Evolutionary conservation across 2,113 vertebrate genomes (phyloP).

Genomic region (Salminus brasiliensis): DNA sequence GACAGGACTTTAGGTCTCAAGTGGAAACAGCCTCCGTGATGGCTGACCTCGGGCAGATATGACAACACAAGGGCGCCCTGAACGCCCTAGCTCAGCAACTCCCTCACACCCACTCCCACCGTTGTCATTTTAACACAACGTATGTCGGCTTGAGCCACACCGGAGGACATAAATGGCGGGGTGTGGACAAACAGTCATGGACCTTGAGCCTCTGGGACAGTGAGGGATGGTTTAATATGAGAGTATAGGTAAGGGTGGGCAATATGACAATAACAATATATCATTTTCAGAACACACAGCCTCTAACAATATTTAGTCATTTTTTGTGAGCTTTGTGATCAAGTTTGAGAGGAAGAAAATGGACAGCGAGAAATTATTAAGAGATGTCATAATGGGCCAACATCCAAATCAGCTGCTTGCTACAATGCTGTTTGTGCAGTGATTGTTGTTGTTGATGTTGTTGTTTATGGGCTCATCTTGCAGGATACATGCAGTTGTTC

Average conservation of each 20-base stretch:
- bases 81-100: background rate
- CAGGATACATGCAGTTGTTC: no score
- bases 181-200: background rate
- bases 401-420: no score
- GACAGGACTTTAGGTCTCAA: slow-evolving; percentile 46
- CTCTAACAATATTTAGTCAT: background rate
- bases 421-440: no score
- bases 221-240: background rate
- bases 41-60: slow-evolving; percentile 16
- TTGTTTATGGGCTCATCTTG: no score
- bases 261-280: no score
- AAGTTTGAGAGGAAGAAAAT: no score
- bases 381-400: no score
- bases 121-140: background rate
- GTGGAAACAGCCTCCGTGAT: slow-evolving; percentile 16
- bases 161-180: background rate
- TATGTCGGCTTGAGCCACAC: background rate
- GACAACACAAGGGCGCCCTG: slow-evolving; percentile 42
- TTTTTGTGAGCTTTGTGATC: no score
- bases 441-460: no score
- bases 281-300: background rate
- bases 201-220: background rate
- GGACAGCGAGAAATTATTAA: no score
- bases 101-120: background rate
- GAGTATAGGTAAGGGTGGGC: background rate